Evolutionary conservation across 2,888 invertebrate genomes (phyloP).

Genomic region (Himalopsyche anomala): DNA sequence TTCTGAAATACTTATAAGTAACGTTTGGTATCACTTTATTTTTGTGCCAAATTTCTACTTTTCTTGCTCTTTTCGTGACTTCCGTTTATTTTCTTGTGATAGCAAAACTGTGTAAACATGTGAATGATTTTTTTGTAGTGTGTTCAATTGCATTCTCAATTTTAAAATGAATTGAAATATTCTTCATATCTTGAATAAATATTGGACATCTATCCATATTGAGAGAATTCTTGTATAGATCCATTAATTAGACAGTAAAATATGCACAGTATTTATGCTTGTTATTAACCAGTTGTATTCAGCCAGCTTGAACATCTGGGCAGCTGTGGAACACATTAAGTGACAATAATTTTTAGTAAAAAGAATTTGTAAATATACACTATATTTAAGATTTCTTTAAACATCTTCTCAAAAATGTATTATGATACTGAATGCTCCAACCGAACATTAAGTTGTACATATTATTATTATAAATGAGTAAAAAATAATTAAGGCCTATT

Average conservation of each 20-base stretch:
- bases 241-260: neutral
- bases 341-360: conserved; percentile 43
- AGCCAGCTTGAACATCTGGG: conserved; percentile 22
- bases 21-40: neutral
- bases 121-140: too few relatives aligned
- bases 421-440: conserved; percentile 13
- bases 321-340: conserved; percentile 32
- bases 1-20: neutral
- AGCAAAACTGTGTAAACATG: too few relatives aligned
- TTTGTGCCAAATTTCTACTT: conserved; percentile 9
- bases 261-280: conserved; percentile 31
- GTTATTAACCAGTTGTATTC: conserved; percentile 32
- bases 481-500: conserved; percentile 42
- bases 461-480: conserved; percentile 28
- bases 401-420: conserved; percentile 20
- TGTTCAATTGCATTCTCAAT: too few relatives aligned
- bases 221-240: neutral
- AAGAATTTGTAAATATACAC: conserved; percentile 30
- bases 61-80: neutral
- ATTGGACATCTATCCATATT: neutral
- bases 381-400: conserved; percentile 21
- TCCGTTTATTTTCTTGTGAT: too few relatives aligned
- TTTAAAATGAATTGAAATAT: neutral
- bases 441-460: conserved; percentile 1
- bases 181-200: neutral